Conservation (phyloP, 2,888 invertebrate species). For the Sycophila texana region DNA sequence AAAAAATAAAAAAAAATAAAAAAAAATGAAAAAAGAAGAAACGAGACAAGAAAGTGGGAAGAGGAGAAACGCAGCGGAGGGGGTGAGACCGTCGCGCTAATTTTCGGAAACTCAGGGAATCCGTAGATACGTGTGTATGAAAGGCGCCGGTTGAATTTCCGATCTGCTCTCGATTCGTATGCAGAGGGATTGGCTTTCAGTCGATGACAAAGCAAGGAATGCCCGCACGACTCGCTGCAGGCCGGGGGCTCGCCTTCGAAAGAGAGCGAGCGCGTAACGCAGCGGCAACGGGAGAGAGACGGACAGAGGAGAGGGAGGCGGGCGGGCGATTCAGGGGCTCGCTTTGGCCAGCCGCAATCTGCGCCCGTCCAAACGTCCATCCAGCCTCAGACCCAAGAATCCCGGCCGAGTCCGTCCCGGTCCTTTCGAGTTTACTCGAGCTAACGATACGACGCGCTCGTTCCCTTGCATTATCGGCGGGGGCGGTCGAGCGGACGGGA, state of each 20-base stretch:
- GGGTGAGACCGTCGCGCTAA: not conserved
- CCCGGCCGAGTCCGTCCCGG: constrained; percentile 58
- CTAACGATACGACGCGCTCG: constrained; percentile 63
- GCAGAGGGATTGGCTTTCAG: constrained; percentile 68
- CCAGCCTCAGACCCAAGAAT: constrained; percentile 65
- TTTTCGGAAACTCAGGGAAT: not conserved
- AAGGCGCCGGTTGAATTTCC: constrained; percentile 60
- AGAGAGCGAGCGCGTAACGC: constrained; percentile 16
- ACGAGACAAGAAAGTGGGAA: too few relatives aligned
- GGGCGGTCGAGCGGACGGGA: constrained; percentile 64
- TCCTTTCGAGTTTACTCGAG: constrained; percentile 71
- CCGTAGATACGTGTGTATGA: not conserved
- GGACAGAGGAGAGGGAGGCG: not conserved
- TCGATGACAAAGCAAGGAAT: constrained; percentile 72
- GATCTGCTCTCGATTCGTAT: constrained; percentile 59
- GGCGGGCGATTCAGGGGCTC: constrained; percentile 57
- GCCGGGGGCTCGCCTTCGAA: constrained; percentile 33
- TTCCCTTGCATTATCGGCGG: constrained; percentile 67
- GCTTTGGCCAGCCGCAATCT: constrained; percentile 73
- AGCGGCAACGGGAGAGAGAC: constrained; percentile 43
- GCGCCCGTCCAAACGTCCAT: constrained; percentile 65
- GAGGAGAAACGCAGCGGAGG: too few relatives aligned
- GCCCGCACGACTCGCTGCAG: constrained; percentile 41
- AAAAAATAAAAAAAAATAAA: not conserved
- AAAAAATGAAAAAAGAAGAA: too few relatives aligned